Evolutionary conservation across 1,140 invertebrate species (phyloP), one percentile per base, ranked within the genome.

Genomic region (Lycorma delicatula): DNA sequence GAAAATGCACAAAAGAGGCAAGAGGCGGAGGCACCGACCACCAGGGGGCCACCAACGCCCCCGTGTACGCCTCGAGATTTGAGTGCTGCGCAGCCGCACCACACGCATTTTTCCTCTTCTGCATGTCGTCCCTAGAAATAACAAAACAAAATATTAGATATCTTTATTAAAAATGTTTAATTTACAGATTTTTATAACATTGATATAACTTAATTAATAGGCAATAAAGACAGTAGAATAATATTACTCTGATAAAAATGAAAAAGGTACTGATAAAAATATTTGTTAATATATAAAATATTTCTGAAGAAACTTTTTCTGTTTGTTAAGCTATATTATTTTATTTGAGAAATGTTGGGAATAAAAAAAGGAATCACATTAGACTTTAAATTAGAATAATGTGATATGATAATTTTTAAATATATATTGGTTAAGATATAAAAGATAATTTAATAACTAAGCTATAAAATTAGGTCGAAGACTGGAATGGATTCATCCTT

Each of bases 81-180:
- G 56, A 16, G 56, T 26, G 47, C 28, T 60, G 59, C 38, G 62
- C 53, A 57, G 60, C 38, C 52, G 59, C 50, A 56, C 63, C 58
- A 41, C 57, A 54, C 54, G 54, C 63, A 55, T 60, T 51, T 38
- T 59, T 54, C 58, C 63, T 61, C 60, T 59, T 59, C 58, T 48
- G 56, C 56, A 57, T 57, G 56, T 64, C 58, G 54, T 44, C 49
- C 60, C 63, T 59, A 27, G 13, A 34, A 44, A 56, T 60, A 38
- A 26, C 50, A 58, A 31, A 60, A 48, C 53, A 41, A 44, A 16
- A 44, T n/a, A n/a, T n/a, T n/a, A n/a, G n/a, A n/a, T n/a, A n/a
- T n/a, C n/a, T n/a, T n/a, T n/a, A n/a, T n/a, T n/a, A n/a, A n/a
- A n/a, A n/a, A n/a, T n/a, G n/a, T n/a, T 16, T 11, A 44, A 44